These are phyloP conservation scores for Brachyalestes nurse DNA, from an alignment of 2,797 vertebrate species.

Conservation along the genomic window DNA sequence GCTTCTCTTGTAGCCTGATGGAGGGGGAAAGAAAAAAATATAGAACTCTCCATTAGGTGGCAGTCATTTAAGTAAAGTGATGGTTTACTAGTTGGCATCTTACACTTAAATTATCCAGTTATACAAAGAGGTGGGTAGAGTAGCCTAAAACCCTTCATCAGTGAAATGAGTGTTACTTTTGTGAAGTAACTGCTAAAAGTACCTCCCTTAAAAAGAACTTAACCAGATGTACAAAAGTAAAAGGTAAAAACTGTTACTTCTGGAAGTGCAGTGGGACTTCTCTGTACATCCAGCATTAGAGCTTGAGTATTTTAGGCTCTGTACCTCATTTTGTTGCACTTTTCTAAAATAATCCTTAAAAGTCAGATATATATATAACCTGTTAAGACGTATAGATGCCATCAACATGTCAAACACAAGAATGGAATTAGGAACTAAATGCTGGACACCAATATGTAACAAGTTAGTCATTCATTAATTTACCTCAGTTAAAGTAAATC, in stretches of 20 bases:
- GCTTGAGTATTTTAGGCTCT: neutral
- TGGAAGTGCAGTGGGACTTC: too few relatives aligned
- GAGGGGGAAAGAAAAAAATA: neutral
- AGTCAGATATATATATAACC: too few relatives aligned
- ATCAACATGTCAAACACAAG: neutral
- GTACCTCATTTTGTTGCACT: neutral
- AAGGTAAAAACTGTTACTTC: neutral
- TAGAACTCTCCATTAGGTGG: slow-evolving; percentile 31
- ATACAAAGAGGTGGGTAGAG: neutral
- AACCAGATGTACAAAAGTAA: neutral
- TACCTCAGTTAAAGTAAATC: too few relatives aligned
- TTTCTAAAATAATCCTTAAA: neutral
- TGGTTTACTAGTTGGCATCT: neutral
- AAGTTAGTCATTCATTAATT: too few relatives aligned
- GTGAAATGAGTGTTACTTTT: neutral
- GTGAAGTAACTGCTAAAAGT: neutral
- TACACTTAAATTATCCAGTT: neutral
- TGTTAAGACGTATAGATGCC: neutral
- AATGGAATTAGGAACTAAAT: too few relatives aligned
- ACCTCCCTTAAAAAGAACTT: neutral
- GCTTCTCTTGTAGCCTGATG: slow-evolving; percentile 88
- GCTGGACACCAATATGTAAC: too few relatives aligned
- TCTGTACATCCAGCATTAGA: neutral
- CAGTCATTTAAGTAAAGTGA: neutral
- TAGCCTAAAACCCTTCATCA: neutral